Conservation (phyloP, 2,797 vertebrate genomes). For the Sebastes taczanowskii region DNA sequence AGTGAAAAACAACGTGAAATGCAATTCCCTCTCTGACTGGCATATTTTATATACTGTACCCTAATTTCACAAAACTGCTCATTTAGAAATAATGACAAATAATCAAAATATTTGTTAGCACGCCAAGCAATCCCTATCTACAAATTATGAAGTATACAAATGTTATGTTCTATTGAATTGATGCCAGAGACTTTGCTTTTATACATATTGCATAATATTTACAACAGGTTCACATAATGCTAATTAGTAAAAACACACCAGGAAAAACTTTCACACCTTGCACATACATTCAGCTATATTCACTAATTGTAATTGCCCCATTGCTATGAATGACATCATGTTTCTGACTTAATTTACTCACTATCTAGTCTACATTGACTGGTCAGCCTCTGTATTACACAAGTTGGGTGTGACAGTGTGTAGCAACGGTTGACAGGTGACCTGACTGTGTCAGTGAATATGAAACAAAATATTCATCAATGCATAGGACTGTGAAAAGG, state of each 20-base stretch:
- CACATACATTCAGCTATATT: neutral
- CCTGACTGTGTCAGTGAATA: neutral
- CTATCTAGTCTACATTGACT: neutral
- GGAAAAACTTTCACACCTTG: neutral
- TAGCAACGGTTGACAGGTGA: too few species aligned
- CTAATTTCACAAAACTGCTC: neutral
- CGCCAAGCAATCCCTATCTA: neutral
- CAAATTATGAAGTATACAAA: neutral
- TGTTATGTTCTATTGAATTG: neutral
- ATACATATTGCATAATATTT: neutral
- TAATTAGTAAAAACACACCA: neutral
- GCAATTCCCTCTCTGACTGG: neutral
- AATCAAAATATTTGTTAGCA: neutral
- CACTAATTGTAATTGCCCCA: neutral
- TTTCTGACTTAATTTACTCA: neutral
- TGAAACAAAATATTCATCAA: neutral
- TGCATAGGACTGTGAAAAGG: neutral
- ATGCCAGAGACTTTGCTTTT: neutral
- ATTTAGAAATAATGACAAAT: neutral
- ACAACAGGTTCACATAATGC: neutral
- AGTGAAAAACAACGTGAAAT: conserved; percentile 14
- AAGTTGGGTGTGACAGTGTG: too few species aligned
- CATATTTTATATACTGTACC: neutral
- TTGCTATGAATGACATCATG: neutral
- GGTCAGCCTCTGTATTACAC: too few species aligned